phyloP scores from a whole-genome alignment of 2,797 vertebrate species.

The Tokudaia tokunoshimensis region DNA sequence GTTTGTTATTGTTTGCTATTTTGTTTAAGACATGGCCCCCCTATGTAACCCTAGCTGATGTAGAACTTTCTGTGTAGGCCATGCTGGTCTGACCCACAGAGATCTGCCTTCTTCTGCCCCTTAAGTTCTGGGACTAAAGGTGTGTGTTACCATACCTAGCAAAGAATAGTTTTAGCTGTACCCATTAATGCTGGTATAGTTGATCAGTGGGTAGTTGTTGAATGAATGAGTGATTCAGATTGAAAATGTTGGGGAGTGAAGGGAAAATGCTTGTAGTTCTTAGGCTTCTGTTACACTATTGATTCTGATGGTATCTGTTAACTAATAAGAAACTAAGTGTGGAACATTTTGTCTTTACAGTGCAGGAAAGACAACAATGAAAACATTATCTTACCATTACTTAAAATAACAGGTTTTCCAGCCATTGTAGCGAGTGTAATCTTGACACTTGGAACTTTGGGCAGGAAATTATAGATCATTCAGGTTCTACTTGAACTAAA shows the following conservation, averaged over 20 bases:
- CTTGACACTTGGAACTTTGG: background rate
- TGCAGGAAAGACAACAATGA: background rate
- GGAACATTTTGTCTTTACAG: background rate
- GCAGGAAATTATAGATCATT: background rate
- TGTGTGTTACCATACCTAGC: background rate
- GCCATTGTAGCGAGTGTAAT: background rate
- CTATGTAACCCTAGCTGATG: background rate
- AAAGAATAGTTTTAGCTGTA: background rate
- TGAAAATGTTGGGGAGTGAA: background rate
- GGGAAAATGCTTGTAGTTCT: background rate
- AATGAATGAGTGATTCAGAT: conserved; percentile 22
- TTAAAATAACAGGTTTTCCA: background rate
- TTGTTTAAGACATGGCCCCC: background rate
- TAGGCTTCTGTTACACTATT: background rate
- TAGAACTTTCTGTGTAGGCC: background rate
- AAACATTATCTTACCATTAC: background rate
- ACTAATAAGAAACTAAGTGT: background rate
- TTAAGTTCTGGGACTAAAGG: background rate
- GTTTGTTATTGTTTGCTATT: background rate
- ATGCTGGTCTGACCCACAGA: background rate
- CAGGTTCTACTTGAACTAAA: background rate
- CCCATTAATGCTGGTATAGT: background rate
- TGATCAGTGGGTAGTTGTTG: background rate
- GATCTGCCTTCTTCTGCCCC: background rate
- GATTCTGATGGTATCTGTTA: background rate